Conservation (phyloP, 1,140 invertebrate genomes). For the Drosophila bocki region DNA sequence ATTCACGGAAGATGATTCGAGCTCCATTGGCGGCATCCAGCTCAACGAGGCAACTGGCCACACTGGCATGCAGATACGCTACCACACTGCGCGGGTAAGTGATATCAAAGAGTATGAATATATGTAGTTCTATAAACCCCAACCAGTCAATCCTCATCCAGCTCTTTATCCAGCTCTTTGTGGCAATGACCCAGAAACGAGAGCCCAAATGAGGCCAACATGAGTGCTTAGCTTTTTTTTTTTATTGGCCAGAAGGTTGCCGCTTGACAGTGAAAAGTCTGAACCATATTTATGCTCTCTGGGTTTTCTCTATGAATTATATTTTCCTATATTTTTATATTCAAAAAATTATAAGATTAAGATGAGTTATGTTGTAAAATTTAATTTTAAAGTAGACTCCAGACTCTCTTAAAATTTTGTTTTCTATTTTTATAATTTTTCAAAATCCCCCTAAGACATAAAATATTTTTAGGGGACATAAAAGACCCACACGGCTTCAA, state of each 20-base stretch:
- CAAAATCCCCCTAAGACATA: neutral
- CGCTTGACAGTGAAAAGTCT: slow-evolving; percentile 36
- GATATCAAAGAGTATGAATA: no score
- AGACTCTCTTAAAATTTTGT: neutral
- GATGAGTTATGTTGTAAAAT: no score
- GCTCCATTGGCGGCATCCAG: slow-evolving; percentile 92
- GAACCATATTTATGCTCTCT: no score
- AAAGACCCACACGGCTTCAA: neutral
- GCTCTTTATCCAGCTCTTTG: slow-evolving; percentile 7
- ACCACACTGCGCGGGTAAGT: slow-evolving; percentile 89
- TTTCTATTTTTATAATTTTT: neutral
- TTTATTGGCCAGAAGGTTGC: slow-evolving; percentile 58
- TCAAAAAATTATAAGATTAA: no score
- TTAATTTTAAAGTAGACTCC: no score
- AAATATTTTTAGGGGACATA: neutral
- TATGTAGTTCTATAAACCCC: no score
- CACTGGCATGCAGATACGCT: slow-evolving; percentile 92
- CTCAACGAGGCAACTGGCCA: slow-evolving; percentile 90
- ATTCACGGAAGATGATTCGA: slow-evolving; percentile 93
- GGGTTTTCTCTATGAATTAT: neutral
- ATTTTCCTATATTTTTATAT: neutral
- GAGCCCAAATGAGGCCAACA: slow-evolving; percentile 18
- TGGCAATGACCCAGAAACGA: slow-evolving; percentile 63
- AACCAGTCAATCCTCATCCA: no score
- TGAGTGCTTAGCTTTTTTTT: slow-evolving; percentile 21